phyloP scores from a whole-genome alignment of 53 echinoderm and acorn worm genomes.

The Astropecten irregularis region DNA sequence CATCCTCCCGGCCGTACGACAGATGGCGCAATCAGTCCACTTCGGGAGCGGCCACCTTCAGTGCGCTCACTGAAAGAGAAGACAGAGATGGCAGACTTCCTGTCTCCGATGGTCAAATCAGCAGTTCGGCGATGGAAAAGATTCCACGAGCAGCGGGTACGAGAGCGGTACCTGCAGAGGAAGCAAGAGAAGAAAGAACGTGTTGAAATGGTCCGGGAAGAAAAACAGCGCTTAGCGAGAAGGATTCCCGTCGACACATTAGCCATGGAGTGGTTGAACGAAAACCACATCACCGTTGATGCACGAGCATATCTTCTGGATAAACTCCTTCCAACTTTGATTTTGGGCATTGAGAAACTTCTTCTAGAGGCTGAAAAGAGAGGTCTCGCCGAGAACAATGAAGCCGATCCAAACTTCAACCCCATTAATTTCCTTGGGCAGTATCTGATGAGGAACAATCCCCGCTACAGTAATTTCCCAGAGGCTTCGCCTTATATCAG shows the following conservation, averaged over 20 bases:
- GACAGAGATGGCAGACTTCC: constrained; percentile 82
- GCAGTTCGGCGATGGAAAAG: constrained; percentile 97
- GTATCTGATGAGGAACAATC: constrained; percentile 98
- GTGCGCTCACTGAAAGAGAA: constrained; percentile 72
- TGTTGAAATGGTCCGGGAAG: constrained; percentile 70
- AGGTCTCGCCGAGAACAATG: constrained; percentile 74
- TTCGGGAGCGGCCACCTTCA: constrained; percentile 72
- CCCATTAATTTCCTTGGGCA: constrained; percentile 94
- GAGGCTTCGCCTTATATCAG: constrained; percentile 97
- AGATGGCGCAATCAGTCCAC: constrained; percentile 48
- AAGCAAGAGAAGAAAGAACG: constrained; percentile 68
- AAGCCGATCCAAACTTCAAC: constrained; percentile 83
- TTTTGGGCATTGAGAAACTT: constrained; percentile 93
- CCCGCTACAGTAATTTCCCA: constrained; percentile 93
- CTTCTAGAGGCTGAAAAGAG: constrained; percentile 84
- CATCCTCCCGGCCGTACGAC: constrained; percentile 48
- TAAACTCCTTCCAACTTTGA: constrained; percentile 92
- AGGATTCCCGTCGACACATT: constrained; percentile 88
- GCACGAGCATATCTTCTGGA: constrained; percentile 91
- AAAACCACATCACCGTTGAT: constrained; percentile 88
- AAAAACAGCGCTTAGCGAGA: constrained; percentile 82
- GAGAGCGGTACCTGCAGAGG: constrained; percentile 85
- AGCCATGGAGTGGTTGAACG: constrained; percentile 90
- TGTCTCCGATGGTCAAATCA: constrained; percentile 86
- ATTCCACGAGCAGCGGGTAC: constrained; percentile 95